Base-by-base conservation (phyloP, 1,140 invertebrate species). In the Ditylenchus dipsaci region DNA sequence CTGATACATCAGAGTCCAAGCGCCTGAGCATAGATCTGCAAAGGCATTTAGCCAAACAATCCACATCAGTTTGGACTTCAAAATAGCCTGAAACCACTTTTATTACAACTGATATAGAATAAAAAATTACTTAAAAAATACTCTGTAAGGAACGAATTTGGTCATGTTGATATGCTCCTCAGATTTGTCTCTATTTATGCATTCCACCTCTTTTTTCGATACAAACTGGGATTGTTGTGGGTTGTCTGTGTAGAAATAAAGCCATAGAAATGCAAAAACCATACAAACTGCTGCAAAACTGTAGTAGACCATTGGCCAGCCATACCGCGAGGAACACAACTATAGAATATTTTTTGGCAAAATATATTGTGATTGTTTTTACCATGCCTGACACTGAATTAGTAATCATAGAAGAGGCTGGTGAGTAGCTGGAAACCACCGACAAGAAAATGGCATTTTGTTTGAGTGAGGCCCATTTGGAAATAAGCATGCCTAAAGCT, bases 1-100 rank as follows among this genome's bases (percentile, higher is more conserved):
- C 9, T 57, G 64, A 45, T 76, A 67, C 66, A n/a, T 60, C 73
- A 13, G 74, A 70, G 29, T 73, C 66, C 33, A 38, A 5, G 33
- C 11, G 33, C 33, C 33, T 3, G 33, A 38, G 11, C 33, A 38
- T 45, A 76, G 68, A 64, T 76, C 74, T 5, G 70, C 74, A 15
- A 76, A 69, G 1, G 74, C 77, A 33, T 78, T 78, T 8, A 76
- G 66, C 74, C 72, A 74, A 17, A 74, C 70, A 43, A 66, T 56
- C 5, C 61, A 57, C 1, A 74, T 59, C 3, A 74, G 26, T 65
- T 65, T 63, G 47, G 72, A 77, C 27, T 21, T 23, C 5, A 69
- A 29, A 61, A 74, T 76, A n/a, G 72, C 68, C 56, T 66, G 38
- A 65, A 73, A 66, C 11, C 3, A 38, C 26, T 23, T 61, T n/a